Evolutionary conservation across 2,113 vertebrate genomes (phyloP).

Genomic region (Pandion haliaetus): DNA sequence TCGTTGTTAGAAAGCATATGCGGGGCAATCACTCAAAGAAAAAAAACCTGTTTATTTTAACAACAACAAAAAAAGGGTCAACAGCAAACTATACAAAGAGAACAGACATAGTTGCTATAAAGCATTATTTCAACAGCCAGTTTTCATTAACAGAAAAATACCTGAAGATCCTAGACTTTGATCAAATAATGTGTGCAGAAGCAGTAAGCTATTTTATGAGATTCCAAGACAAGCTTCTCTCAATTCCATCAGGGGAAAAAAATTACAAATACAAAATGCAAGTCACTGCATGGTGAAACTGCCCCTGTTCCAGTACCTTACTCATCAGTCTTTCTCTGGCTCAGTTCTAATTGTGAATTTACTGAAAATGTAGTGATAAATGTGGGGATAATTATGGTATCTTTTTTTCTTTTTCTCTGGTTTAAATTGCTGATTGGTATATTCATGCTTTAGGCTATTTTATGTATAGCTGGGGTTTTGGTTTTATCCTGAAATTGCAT

Average conservation of each 20-base stretch:
- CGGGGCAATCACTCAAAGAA: neutral
- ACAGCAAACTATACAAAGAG: neutral
- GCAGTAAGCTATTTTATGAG: neutral
- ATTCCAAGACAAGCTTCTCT: neutral
- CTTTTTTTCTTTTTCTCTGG: neutral
- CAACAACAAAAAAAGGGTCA: neutral
- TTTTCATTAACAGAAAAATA: slow-evolving; percentile 24
- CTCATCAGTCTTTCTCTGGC: neutral
- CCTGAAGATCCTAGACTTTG: neutral
- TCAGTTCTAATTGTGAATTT: neutral
- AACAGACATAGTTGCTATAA: neutral
- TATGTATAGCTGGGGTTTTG: neutral
- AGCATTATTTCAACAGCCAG: neutral
- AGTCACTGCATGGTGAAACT: neutral
- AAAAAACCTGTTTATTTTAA: neutral
- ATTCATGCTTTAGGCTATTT: neutral
- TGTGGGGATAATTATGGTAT: neutral
- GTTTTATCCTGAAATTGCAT: neutral
- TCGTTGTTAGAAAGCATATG: neutral
- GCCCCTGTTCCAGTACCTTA: neutral
- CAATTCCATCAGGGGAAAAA: neutral
- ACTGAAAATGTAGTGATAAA: neutral
- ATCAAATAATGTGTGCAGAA: neutral
- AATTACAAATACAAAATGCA: neutral
- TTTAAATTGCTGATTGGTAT: neutral